These are phyloP conservation scores for Triplophysa tibetana DNA, from an alignment of 2,113 vertebrate genomes.

Conservation along the genomic window DNA sequence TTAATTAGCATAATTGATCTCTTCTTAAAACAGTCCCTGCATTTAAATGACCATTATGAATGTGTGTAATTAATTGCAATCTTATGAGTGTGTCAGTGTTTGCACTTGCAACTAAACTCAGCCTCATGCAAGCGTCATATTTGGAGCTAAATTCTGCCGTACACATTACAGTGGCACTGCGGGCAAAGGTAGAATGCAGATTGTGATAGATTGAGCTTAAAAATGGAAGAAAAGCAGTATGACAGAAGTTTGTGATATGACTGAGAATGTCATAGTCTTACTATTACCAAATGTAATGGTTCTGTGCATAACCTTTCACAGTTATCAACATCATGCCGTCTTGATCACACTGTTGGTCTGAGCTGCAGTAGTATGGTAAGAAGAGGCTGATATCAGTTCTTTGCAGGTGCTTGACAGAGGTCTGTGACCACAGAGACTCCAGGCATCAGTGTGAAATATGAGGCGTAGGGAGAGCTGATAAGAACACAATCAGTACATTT, in stretches of 20 bases:
- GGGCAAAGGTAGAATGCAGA: not conserved
- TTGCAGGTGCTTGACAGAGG: not conserved
- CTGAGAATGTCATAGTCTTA: conserved; percentile 15
- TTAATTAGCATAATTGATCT: conserved; percentile 61
- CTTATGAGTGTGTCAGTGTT: conserved; percentile 32
- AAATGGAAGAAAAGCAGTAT: conserved; percentile 14
- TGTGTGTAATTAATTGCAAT: conserved; percentile 51
- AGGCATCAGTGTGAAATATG: conserved; percentile 51
- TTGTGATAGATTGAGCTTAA: conserved; percentile 20
- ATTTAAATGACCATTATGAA: conserved; percentile 57
- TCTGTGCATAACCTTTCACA: conserved; percentile 44
- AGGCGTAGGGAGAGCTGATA: conserved; percentile 50
- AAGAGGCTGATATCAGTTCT: conserved; percentile 21
- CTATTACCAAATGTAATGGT: not conserved
- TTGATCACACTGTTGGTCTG: not conserved
- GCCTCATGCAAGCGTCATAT: too few species aligned
- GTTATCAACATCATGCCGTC: conserved; percentile 20
- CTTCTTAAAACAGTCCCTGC: conserved; percentile 45
- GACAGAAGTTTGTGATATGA: not conserved
- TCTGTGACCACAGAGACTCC: conserved; percentile 14
- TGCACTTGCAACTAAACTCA: not conserved
- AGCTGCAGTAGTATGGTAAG: conserved; percentile 5
- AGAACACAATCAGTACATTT: conserved; percentile 46
- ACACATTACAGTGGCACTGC: not conserved
- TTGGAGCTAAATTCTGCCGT: not conserved